Evolutionary conservation across 2,888 invertebrate genomes (phyloP), one percentile per base, ranked within the genome.

Genomic region (Philopedon plagiatum): DNA sequence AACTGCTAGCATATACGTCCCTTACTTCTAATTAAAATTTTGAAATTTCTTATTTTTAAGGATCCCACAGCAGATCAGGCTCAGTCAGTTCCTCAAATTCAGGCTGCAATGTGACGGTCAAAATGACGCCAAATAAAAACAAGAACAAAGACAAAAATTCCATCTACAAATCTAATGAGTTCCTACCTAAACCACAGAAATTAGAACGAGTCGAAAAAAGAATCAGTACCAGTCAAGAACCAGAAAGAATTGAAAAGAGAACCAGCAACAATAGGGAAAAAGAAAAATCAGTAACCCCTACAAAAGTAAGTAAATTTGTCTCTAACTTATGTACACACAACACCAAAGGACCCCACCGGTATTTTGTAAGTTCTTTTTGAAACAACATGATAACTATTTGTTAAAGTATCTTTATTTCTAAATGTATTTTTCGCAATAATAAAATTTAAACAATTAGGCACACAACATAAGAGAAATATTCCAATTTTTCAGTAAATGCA

Each of bases 51-150:
- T 69, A 41, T 92, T 92, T 84, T 92, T 92, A n/a, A 61, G 92
- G 93, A 70, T 93, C 93, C 74, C 93, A 93, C 86, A 93, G 92
- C 79, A 88, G 93, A 39, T 92, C 92, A n/a, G 85, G 85, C 15
- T 86, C 86, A 5, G 83, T 84, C 4, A 86, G 86, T 71, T 86
- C 85, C 13, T 82, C 83, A 11, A 85, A 85, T 76, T 86, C 86
- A 21, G 83, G 82, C 3, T 84, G 84, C 75, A 84, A 85, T 72
- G 84, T 86, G 1, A 81, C 85, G 39, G 83, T 86, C 7, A 85
- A 85, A 75, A 76, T 84, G 26, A 78, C 81, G 3, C 69, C 68
- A 13, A 73, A 66, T 26, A 77, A 11, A 7, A 56, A 21, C 9
- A 46, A 7, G n/a, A 57, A n/a, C 21, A 77, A 77, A 23, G 56